Conservation (phyloP, 2,113 vertebrate species). For the Manacus vitellinus region DNA sequence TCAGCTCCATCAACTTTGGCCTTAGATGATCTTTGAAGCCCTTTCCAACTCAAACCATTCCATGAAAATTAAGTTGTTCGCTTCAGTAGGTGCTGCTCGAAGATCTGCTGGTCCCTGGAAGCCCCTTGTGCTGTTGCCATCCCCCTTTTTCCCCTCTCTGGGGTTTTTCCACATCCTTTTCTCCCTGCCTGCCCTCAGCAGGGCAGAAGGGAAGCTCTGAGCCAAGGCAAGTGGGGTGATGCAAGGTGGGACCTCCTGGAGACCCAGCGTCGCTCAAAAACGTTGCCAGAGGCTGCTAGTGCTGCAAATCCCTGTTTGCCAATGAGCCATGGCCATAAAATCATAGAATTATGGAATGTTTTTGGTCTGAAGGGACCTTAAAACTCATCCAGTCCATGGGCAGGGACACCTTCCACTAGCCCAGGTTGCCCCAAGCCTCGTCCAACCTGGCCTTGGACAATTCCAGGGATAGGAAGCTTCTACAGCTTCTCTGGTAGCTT, state of each 20-base stretch:
- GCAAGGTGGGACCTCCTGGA: not conserved
- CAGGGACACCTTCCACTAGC: fast-evolving
- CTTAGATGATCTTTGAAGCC: not conserved
- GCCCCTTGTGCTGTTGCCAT: fast-evolving
- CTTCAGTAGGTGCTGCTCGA: not conserved
- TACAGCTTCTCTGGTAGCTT: not conserved
- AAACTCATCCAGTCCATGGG: not conserved
- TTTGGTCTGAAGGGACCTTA: not conserved
- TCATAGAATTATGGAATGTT: not conserved
- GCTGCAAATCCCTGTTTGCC: not conserved
- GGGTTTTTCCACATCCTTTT: not conserved
- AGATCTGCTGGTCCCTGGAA: not conserved
- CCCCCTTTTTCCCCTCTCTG: not conserved
- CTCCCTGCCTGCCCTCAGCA: not conserved
- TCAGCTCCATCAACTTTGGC: not conserved
- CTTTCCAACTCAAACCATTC: not conserved
- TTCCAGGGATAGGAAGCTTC: not conserved
- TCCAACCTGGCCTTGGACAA: not conserved
- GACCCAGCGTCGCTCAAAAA: fast-evolving
- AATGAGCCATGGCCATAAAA: fast-evolving
- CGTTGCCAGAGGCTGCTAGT: not conserved
- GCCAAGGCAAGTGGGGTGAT: fast-evolving
- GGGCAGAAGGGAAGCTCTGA: not conserved
- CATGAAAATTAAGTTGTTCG: not conserved
- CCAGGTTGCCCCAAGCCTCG: fast-evolving